Percentiles rank a stretch among this genome's conserved stretches.
Evolutionary conservation across 2,888 invertebrate genomes (phyloP).

Genomic region (Leuctra nigra): DNA sequence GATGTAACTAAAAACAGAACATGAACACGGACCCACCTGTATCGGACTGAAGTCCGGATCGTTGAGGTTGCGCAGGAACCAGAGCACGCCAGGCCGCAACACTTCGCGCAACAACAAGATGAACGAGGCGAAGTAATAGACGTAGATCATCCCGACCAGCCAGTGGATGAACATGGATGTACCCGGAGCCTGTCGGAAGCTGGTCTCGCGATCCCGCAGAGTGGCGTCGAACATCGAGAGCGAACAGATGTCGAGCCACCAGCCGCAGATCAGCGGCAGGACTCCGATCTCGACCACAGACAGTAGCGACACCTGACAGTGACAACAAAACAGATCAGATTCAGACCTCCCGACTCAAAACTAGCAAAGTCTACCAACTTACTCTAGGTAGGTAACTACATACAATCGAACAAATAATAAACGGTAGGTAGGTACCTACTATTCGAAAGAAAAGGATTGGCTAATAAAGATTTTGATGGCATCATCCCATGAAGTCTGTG

Average conservation of each 20-base stretch:
- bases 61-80: constrained; percentile 96
- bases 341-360: neutral
- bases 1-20: too few relatives aligned
- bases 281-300: constrained; percentile 97
- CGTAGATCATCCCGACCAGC: constrained; percentile 98
- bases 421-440: too few relatives aligned
- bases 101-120: constrained; percentile 89
- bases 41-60: constrained; percentile 99
- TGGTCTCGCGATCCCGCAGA: constrained; percentile 77
- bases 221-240: constrained; percentile 86
- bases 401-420: too few relatives aligned
- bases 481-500: too few relatives aligned
- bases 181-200: constrained; percentile 86
- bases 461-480: too few relatives aligned
- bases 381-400: too few relatives aligned
- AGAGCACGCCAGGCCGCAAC: constrained; percentile 91
- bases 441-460: too few relatives aligned
- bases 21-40: too few relatives aligned
- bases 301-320: constrained; percentile 89
- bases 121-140: constrained; percentile 98
- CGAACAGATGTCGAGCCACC: constrained; percentile 99
- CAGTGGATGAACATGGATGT: constrained; percentile 98
- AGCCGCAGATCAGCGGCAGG: constrained; percentile 93
- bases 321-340: constrained; percentile 45
- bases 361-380: too few relatives aligned